These are phyloP conservation scores for Pheosia tremula DNA, from an alignment of 2,888 invertebrate genomes.

Conservation along the genomic window DNA sequence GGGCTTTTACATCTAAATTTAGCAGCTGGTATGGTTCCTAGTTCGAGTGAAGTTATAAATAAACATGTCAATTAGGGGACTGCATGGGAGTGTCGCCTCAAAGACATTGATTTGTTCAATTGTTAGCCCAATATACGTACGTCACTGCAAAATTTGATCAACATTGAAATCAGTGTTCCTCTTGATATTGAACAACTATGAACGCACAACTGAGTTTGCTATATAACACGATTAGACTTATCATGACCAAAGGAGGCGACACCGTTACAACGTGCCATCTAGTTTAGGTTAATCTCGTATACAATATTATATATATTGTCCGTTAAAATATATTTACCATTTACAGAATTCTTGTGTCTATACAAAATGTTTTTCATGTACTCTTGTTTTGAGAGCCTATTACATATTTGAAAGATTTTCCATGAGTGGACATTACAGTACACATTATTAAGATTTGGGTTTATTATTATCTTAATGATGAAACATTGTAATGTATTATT, in stretches of 20 bases:
- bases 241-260: conserved; percentile 82
- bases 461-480: conserved; percentile 49
- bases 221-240: conserved; percentile 59
- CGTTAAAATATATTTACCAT: conserved; percentile 85
- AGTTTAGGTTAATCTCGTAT: conserved; percentile 85
- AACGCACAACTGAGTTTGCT: conserved; percentile 81
- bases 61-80: conserved; percentile 84
- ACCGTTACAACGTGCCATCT: conserved; percentile 84
- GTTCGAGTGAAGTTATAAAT: conserved; percentile 81
- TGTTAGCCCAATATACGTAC: conserved; percentile 54
- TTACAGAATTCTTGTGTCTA: conserved; percentile 85
- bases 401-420: conserved; percentile 77
- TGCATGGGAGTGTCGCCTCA: conserved; percentile 81
- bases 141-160: conserved; percentile 44
- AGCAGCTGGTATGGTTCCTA: conserved; percentile 85
- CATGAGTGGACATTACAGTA: conserved; percentile 59
- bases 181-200: conserved; percentile 63
- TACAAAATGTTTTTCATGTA: conserved; percentile 85
- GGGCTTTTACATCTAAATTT: conserved; percentile 80
- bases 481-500: conserved; percentile 60
- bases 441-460: conserved; percentile 55
- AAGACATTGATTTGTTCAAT: conserved; percentile 45
- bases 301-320: conserved; percentile 85
- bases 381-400: conserved; percentile 85
- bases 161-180: conserved; percentile 48